Evolutionary conservation across 2,113 vertebrate species (phyloP).

Genomic region (Alligator sinensis): DNA sequence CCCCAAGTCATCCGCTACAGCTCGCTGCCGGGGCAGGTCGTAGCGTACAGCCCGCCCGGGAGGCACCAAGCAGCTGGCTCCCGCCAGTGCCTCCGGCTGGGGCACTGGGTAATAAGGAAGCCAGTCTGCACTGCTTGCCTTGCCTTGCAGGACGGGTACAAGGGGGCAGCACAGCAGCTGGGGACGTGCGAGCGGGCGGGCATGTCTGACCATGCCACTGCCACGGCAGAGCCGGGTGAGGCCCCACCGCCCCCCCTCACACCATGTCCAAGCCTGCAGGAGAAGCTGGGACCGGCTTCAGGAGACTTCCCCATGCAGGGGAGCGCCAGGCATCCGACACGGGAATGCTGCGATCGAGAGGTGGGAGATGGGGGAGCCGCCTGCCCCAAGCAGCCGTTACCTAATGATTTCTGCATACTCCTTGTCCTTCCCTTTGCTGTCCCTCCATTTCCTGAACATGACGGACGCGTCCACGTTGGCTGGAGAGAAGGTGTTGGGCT

Average conservation of each 20-base stretch:
- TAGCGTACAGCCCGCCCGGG: too few species aligned
- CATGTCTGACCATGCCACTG: too few species aligned
- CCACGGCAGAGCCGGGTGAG: too few species aligned
- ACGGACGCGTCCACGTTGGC: conserved; percentile 97
- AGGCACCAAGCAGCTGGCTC: too few species aligned
- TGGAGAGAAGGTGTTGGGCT: conserved; percentile 98
- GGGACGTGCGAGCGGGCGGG: too few species aligned
- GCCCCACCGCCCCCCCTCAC: not conserved
- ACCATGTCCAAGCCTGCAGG: not conserved
- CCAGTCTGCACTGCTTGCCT: too few species aligned
- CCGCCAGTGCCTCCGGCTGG: too few species aligned
- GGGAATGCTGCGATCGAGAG: not conserved
- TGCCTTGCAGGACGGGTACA: too few species aligned
- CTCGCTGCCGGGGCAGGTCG: too few species aligned
- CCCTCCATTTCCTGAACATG: conserved; percentile 99
- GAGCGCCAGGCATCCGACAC: fast-evolving
- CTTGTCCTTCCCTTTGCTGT: conserved; percentile 99
- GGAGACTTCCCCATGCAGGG: not conserved
- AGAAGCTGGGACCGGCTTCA: not conserved
- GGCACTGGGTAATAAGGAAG: too few species aligned
- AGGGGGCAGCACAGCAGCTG: too few species aligned
- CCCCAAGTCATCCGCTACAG: too few species aligned
- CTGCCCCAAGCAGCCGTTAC: conserved; percentile 73
- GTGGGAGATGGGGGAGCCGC: not conserved
- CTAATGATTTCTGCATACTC: conserved; percentile 98